Base-by-base conservation (phyloP, 2,113 vertebrate genomes). In the Stomatorhinus ivindoensis region DNA sequence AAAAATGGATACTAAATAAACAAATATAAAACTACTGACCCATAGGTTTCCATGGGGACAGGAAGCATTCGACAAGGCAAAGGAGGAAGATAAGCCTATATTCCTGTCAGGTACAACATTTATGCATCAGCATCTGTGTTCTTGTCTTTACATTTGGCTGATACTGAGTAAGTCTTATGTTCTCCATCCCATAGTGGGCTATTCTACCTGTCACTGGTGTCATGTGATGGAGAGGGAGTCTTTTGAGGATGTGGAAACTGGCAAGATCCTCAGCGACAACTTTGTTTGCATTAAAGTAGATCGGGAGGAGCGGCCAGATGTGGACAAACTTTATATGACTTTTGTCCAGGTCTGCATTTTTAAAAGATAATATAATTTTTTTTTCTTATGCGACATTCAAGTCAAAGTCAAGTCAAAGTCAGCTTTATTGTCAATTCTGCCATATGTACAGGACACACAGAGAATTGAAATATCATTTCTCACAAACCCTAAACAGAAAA, bases 131-230 rank as follows among this genome's bases (percentile, higher is more conserved):
- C 17, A 21, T 80, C 11, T 24, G 9, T 39, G 27, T 19, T 80
- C 13, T 80, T 86, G 44, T 53, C 48, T 21, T 48, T 86, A 19
- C 4, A 47, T 53, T 53, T n/a, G 84, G 80, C 10, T 46, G 13
- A 17, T 80, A 39, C 7, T 65, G 46, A 24, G 31, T 50, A 31
- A 44, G 61, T 51, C 11, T 80, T 61, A 42, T 58, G 55, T 61
- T 55, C 44, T 89, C 46, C 35, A 42, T 87, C 48, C 86, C 8
- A 51, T 91, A 99, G 98, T 99, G 92, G 98, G 98, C 7, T 99
- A 99, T 90, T 99, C 97, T 1, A 99, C 98, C 21, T 99, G 98
- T 90, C 98, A 99, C 90, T 99, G 98, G 98, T 99, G 98, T 92
- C 98, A 99, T 0, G 96, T 98, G 87, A 99, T 99, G 98, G 98